phyloP scores from a whole-genome alignment of 2,797 vertebrate species.

The Arrhamphus sclerolepis region DNA sequence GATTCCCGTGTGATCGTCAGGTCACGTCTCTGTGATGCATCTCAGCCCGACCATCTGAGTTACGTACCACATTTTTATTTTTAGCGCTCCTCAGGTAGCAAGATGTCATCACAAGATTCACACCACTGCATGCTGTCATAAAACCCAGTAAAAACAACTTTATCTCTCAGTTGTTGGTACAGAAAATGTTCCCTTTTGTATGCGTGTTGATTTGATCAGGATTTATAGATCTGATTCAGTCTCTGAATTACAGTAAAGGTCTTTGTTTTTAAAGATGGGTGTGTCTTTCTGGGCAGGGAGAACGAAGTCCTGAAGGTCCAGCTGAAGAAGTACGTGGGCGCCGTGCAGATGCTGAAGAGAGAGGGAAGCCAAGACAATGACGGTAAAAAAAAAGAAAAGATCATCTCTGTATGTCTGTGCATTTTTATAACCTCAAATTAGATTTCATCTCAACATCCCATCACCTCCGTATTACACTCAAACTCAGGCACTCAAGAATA shows the following conservation, averaged over 20 bases:
- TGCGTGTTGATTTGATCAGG: too few species aligned
- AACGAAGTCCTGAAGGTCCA: slow-evolving; percentile 99
- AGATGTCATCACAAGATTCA: slow-evolving; percentile 38
- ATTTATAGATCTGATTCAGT: too few species aligned
- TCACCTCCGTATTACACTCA: slow-evolving; percentile 37
- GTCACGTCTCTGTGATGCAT: slow-evolving; percentile 12
- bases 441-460: slow-evolving; percentile 36
- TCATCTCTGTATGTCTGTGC: slow-evolving; percentile 1
- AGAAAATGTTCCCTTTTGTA: background rate
- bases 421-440: slow-evolving; percentile 46
- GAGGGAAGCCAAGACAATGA: slow-evolving; percentile 89
- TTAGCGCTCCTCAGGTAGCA: slow-evolving; percentile 29
- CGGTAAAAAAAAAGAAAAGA: too few species aligned
- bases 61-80: slow-evolving; percentile 35
- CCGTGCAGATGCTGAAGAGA: slow-evolving; percentile 99
- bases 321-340: slow-evolving; percentile 97
- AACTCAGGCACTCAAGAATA: slow-evolving; percentile 30
- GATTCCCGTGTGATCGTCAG: background rate
- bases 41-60: slow-evolving; percentile 41
- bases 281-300: slow-evolving; percentile 83
- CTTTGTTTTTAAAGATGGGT: background rate
- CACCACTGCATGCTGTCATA: slow-evolving; percentile 24
- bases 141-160: slow-evolving; percentile 38
- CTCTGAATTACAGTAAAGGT: background rate
- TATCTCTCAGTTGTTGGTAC: slow-evolving; percentile 2